A percentile compares a stretch with the other conserved stretches of the same genome.
Conservation (phyloP, 2,888 invertebrate genomes). For the Acrocera orbiculus region DNA sequence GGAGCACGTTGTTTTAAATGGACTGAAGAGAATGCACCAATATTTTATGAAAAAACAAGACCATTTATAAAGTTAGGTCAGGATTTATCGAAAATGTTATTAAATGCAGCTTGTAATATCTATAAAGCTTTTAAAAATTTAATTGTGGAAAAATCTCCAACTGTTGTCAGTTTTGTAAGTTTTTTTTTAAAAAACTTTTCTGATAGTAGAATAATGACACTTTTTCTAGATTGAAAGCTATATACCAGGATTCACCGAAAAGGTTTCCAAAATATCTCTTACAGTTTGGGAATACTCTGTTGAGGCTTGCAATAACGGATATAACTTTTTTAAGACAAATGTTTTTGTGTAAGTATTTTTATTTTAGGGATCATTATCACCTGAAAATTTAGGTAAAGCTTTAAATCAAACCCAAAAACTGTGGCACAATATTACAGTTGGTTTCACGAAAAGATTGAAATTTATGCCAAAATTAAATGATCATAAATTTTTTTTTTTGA, state of each 20-base stretch:
- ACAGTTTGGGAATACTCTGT: slow-evolving; percentile 32
- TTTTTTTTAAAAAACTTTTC: not conserved
- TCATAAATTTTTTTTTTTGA: too few relatives aligned
- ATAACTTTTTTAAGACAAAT: slow-evolving; percentile 50
- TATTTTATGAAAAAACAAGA: slow-evolving; percentile 37
- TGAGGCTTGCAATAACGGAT: slow-evolving; percentile 36
- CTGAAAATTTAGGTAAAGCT: slow-evolving; percentile 55
- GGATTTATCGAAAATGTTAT: slow-evolving; percentile 37
- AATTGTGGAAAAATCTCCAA: slow-evolving; percentile 36
- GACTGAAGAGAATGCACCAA: slow-evolving; percentile 49
- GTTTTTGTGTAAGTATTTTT: slow-evolving; percentile 60
- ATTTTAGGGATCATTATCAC: slow-evolving; percentile 57
- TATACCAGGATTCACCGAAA: slow-evolving; percentile 52
- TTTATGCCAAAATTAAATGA: slow-evolving; percentile 53
- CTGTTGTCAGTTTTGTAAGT: slow-evolving; percentile 37
- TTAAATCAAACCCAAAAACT: slow-evolving; percentile 52
- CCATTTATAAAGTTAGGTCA: slow-evolving; percentile 44
- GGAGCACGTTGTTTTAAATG: slow-evolving; percentile 45
- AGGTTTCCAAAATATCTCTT: slow-evolving; percentile 36
- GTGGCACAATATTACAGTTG: slow-evolving; percentile 53
- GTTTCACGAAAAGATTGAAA: slow-evolving; percentile 62
- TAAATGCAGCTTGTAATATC: slow-evolving; percentile 34
- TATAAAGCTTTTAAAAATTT: slow-evolving; percentile 36
- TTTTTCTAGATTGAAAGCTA: slow-evolving; percentile 45
- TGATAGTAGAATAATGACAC: slow-evolving; percentile 6